Percentiles rank a stretch among this genome's conserved stretches.
phyloP scores from a whole-genome alignment of 1,140 invertebrate genomes.

The Drosophila nebulosa region DNA sequence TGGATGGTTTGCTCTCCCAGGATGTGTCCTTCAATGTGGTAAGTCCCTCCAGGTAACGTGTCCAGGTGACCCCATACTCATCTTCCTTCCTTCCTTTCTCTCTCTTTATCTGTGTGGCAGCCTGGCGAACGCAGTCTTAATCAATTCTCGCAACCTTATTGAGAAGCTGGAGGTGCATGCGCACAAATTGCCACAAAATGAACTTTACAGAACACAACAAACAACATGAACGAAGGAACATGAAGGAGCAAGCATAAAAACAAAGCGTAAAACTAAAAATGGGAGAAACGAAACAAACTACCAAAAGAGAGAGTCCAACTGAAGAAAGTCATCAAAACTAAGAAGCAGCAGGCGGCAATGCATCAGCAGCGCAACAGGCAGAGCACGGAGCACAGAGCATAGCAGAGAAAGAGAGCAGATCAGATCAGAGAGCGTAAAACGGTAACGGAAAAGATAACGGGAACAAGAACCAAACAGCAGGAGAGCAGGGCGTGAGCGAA shows the following conservation, averaged over 20 bases:
- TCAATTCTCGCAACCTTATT: slow-evolving; percentile 80
- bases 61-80: background rate
- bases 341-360: background rate
- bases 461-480: slow-evolving; percentile 19
- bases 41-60: slow-evolving; percentile 15
- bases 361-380: slow-evolving; percentile 10
- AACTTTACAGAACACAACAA: slow-evolving; percentile 55
- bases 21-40: slow-evolving; percentile 83
- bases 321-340: slow-evolving; percentile 54
- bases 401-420: too few relatives aligned
- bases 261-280: background rate
- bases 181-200: slow-evolving; percentile 59
- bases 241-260: background rate
- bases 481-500: background rate
- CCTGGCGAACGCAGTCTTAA: slow-evolving; percentile 68
- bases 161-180: slow-evolving; percentile 53
- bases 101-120: slow-evolving; percentile 1
- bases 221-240: slow-evolving; percentile 23
- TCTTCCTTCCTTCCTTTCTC: background rate
- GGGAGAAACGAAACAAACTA: slow-evolving; percentile 36
- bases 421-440: background rate
- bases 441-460: background rate
- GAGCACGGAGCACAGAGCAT: too few relatives aligned
- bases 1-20: slow-evolving; percentile 96
- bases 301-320: slow-evolving; percentile 49